Conservation (phyloP, 2,113 vertebrate species). For the Eclectus roratus region DNA sequence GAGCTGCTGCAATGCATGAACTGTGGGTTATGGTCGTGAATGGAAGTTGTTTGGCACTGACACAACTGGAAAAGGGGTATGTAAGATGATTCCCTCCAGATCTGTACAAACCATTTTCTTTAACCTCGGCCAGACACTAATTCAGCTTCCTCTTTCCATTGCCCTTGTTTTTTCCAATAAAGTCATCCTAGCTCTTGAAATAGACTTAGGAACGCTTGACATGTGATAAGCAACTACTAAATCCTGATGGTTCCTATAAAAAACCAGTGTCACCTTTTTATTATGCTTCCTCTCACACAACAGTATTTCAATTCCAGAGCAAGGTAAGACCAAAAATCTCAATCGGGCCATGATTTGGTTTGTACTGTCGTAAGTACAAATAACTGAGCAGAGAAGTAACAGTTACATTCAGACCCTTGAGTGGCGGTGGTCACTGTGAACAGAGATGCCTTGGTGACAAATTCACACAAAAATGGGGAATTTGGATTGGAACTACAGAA, state of each 20-base stretch:
- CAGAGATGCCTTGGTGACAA: not conserved
- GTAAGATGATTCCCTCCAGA: not conserved
- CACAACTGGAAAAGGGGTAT: not conserved
- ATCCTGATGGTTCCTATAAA: not conserved
- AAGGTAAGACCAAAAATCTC: not conserved
- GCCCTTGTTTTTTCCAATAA: slow-evolving; percentile 10
- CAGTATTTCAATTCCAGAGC: not conserved
- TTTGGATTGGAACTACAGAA: not conserved
- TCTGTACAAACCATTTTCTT: not conserved
- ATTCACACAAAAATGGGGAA: not conserved
- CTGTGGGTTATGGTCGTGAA: not conserved
- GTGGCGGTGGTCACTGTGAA: not conserved
- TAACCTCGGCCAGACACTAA: not conserved
- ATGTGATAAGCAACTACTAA: not conserved
- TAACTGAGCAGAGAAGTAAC: not conserved
- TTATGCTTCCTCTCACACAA: not conserved
- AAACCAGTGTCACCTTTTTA: not conserved
- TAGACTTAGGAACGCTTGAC: not conserved
- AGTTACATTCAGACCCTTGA: not conserved
- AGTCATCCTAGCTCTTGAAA: not conserved
- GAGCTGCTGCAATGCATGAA: not conserved
- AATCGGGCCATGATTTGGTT: not conserved
- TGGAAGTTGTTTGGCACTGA: not conserved
- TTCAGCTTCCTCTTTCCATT: not conserved
- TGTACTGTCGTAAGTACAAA: not conserved